phyloP scores from a whole-genome alignment of 2,797 vertebrate genomes.

The Sardinella longiceps region DNA sequence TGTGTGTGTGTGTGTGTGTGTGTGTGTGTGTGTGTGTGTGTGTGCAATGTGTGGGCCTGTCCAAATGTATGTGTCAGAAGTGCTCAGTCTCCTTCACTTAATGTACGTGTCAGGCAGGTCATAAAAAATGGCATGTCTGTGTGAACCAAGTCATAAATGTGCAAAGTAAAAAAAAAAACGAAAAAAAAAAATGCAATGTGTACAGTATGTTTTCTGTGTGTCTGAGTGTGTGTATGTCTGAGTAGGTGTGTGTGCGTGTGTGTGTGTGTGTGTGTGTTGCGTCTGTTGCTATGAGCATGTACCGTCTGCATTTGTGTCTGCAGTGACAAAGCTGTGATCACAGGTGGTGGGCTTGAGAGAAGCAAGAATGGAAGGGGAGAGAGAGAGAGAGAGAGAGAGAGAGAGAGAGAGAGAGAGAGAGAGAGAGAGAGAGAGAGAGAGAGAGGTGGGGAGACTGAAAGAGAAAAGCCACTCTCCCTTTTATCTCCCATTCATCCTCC shows the following conservation, averaged over 20 bases:
- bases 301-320: not conserved
- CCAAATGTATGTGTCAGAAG: not conserved
- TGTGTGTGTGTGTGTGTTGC: not conserved
- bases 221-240: not conserved
- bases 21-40: too few relatives aligned
- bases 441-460: constrained; percentile 44
- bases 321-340: not conserved
- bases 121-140: constrained; percentile 39
- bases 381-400: not conserved
- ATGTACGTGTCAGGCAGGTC: constrained; percentile 36
- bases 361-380: not conserved
- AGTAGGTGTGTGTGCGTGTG: not conserved
- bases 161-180: too few relatives aligned
- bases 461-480: constrained; percentile 65
- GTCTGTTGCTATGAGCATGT: not conserved
- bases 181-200: too few relatives aligned
- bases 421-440: not conserved
- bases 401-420: constrained; percentile 5
- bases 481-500: constrained; percentile 71
- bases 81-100: constrained; percentile 12
- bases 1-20: too few relatives aligned
- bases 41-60: not conserved
- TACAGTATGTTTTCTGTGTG: not conserved
- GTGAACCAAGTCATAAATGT: constrained; percentile 29
- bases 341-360: not conserved